Conservation (phyloP, 2,888 invertebrate genomes). For the Catocala nupta region DNA sequence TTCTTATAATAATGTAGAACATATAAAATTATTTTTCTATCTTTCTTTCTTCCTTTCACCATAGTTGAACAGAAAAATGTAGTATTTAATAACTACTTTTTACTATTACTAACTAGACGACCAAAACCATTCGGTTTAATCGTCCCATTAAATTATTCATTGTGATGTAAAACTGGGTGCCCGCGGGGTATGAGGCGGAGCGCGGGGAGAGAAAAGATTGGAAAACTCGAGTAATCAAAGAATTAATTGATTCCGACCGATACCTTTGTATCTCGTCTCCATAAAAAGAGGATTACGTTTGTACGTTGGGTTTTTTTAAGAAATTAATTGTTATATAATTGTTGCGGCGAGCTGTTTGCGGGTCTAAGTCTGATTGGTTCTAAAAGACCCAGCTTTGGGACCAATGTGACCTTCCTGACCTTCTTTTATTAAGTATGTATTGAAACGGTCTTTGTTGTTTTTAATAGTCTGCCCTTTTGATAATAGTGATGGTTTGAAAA, state of each 20-base stretch:
- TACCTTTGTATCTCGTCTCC: conserved; percentile 34
- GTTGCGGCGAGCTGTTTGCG: conserved; percentile 27
- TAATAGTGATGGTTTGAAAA: too few species aligned
- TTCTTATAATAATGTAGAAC: too few species aligned
- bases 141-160: conserved; percentile 59
- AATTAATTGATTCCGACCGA: conserved; percentile 64
- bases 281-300: conserved; percentile 43
- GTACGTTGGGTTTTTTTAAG: conserved; percentile 32
- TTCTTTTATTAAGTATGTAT: too few species aligned
- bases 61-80: too few species aligned
- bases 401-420: too few species aligned
- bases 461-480: too few species aligned
- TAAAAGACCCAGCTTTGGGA: too few species aligned
- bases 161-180: conserved; percentile 51
- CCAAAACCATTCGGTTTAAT: conserved; percentile 47
- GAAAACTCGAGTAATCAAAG: conserved; percentile 63
- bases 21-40: too few species aligned
- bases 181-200: conserved; percentile 3
- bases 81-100: neutral
- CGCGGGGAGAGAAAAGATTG: conserved; percentile 34
- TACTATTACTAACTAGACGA: conserved; percentile 6
- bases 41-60: too few species aligned
- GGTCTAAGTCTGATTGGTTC: conserved; percentile 7
- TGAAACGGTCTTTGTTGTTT: too few species aligned
- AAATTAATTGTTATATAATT: conserved; percentile 49